These are phyloP conservation scores for Achatina immaculata DNA, from an alignment of 1,140 invertebrate species.

Conservation along the genomic window DNA sequence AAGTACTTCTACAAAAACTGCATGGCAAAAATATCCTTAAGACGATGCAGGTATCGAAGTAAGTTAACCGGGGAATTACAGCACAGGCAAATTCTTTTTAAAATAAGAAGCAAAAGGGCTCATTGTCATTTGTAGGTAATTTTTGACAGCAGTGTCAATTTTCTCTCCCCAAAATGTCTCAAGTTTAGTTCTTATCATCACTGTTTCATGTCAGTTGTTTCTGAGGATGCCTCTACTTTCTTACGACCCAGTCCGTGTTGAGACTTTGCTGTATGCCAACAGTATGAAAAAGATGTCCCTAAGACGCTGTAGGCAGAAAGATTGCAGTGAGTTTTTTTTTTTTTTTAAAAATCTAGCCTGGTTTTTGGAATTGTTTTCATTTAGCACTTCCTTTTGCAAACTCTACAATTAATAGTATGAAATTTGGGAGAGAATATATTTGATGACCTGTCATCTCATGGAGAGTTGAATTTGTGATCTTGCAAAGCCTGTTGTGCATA, in stretches of 20 bases:
- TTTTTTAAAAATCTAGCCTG: not conserved
- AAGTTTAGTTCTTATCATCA: not conserved
- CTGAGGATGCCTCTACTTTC: slow-evolving; percentile 28
- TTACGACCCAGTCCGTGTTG: slow-evolving; percentile 20
- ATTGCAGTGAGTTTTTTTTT: slow-evolving; percentile 24
- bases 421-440: too few species aligned
- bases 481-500: too few species aligned
- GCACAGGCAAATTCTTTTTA: not conserved
- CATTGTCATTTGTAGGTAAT: not conserved
- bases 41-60: slow-evolving; percentile 24
- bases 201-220: slow-evolving; percentile 30
- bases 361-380: too few species aligned
- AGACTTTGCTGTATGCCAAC: slow-evolving; percentile 35
- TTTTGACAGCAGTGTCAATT: not conserved
- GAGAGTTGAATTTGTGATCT: too few species aligned
- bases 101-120: slow-evolving; percentile 15
- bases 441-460: too few species aligned
- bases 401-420: too few species aligned
- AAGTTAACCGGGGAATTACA: slow-evolving; percentile 6
- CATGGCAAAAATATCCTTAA: slow-evolving; percentile 27
- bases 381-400: too few species aligned
- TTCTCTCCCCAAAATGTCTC: not conserved
- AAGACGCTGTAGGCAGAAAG: slow-evolving; percentile 38
- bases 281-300: slow-evolving; percentile 40
- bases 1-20: slow-evolving; percentile 27